Evolutionary conservation across 2,113 vertebrate genomes (phyloP), one percentile per base, ranked within the genome.

Genomic region (Candoia aspera): DNA sequence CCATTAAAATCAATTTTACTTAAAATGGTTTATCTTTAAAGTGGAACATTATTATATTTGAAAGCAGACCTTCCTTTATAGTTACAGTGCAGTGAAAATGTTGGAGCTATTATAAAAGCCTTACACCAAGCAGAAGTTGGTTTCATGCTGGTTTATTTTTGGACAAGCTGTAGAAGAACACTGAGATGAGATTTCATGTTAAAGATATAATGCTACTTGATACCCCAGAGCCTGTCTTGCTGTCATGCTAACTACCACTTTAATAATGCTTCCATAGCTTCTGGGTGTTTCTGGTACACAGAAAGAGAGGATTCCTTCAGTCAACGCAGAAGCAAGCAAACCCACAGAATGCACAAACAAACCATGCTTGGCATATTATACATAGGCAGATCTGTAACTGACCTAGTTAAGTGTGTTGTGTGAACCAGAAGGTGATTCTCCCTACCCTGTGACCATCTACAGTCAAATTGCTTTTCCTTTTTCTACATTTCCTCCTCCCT

Each of bases 121-220:
- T 58, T 49, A 26, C 9, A 53, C 6, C 2, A 54, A 84, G 86
- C 42, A 6, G 33, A 88, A 19, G 62, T 21, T 91, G 15, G 54
- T 58, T 88, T 54, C 55, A 8, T 60, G 85, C 19, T 49, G 55
- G 86, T 92, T 92, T 88, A 92, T 92, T 92, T 92, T 88, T 62
- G 86, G 68, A 29, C 23, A 92, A 83, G 91, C 64, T n/a, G 2
- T 60, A 53, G 55, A 33, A 60, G 68, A 92, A 83, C 86, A n/a
- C 86, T 49, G 33, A 53, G 91, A 84, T 84, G 55, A 84, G 57
- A 60, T 88, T 60, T 84, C 91, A 49, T 17, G 29, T 58, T 88
- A 88, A 91, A 84, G 86, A 57, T 58, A 60, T 49, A 88, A 46
- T 88, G 91, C 68, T 60, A 62, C 55, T 53, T 88, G 86, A 92